Conservation (phyloP, 2,113 vertebrate genomes). For the Embiotoca jacksoni region DNA sequence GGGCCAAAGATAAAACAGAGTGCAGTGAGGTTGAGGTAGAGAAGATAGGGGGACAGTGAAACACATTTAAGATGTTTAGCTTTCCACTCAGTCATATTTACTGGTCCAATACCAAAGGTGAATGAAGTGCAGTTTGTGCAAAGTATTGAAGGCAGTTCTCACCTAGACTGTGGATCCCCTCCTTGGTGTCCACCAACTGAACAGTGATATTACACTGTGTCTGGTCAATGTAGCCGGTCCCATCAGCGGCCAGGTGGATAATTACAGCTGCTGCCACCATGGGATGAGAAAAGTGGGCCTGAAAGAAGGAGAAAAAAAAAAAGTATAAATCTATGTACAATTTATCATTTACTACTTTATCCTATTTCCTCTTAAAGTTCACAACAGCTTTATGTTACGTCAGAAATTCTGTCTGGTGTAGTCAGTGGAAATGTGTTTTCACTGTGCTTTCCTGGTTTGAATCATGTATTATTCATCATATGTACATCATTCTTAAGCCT, state of each 20-base stretch:
- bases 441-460: not conserved
- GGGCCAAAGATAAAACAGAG: constrained; percentile 29
- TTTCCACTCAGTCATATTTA: not conserved
- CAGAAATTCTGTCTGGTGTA: not conserved
- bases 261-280: constrained; percentile 97
- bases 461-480: too few relatives aligned
- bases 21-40: not conserved
- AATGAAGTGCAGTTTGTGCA: not conserved
- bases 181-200: constrained; percentile 93
- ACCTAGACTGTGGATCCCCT: constrained; percentile 93
- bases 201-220: constrained; percentile 94
- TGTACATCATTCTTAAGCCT: not conserved
- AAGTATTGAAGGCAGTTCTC: constrained; percentile 56
- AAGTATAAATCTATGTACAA: not conserved
- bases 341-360: not conserved
- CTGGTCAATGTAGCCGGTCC: constrained; percentile 92
- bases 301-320: constrained; percentile 41
- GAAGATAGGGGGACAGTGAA: not conserved
- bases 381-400: not conserved
- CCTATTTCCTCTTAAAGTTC: not conserved
- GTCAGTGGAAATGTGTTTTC: not conserved
- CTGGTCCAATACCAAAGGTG: not conserved
- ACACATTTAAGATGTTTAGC: not conserved
- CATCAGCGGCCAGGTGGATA: constrained; percentile 95
- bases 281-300: constrained; percentile 94